Percentiles rank a stretch among this genome's conserved stretches.
Conservation (phyloP, 64 coral and sea anemone genomes). For the Orbicella faveolata region DNA sequence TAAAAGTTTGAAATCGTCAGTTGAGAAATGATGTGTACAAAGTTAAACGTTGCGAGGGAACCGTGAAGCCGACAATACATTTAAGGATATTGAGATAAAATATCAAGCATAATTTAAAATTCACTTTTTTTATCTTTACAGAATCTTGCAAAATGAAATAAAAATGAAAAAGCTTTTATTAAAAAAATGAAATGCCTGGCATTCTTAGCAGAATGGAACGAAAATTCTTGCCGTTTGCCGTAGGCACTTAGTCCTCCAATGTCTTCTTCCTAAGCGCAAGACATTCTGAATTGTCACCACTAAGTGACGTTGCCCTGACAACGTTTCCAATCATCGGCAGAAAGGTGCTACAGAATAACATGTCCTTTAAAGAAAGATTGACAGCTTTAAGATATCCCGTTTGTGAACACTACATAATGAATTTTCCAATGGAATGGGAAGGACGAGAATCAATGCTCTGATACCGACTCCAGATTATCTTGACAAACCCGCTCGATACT, state of each 20-base stretch:
- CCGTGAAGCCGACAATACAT: not conserved
- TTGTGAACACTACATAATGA: not conserved
- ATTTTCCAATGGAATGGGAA: not conserved
- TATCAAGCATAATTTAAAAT: not conserved
- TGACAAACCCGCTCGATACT: not conserved
- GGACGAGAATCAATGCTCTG: not conserved
- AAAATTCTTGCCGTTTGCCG: too few species aligned
- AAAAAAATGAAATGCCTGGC: too few species aligned
- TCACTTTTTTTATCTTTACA: not conserved
- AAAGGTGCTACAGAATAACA: not conserved
- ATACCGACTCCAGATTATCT: not conserved
- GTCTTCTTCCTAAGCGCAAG: not conserved
- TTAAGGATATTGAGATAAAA: not conserved
- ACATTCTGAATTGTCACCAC: not conserved
- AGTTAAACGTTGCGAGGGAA: conserved; percentile 9
- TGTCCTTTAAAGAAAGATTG: conserved; percentile 15
- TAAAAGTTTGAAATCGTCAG: conserved; percentile 2
- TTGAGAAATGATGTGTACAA: not conserved
- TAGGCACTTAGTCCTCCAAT: not conserved
- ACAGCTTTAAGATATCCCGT: not conserved
- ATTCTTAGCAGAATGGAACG: too few species aligned
- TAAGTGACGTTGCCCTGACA: not conserved
- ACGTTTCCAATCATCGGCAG: not conserved
- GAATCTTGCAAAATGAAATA: not conserved
- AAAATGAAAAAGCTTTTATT: not conserved